Base-by-base conservation (phyloP, 2,113 vertebrate species). In the Oncorhynchus masou region DNA sequence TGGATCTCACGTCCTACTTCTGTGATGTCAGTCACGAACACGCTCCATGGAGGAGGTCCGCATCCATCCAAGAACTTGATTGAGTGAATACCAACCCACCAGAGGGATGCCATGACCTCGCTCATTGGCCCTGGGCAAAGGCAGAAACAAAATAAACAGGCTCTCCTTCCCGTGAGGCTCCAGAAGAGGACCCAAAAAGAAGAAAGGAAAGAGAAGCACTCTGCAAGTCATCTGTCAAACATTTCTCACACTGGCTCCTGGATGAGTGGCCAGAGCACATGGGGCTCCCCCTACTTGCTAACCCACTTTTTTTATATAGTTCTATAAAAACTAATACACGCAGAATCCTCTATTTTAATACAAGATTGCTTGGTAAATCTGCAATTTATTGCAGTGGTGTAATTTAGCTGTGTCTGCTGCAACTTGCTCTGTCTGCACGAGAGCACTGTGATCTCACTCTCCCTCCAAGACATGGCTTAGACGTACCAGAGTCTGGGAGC, bases 211-310 rank as follows among this genome's bases (percentile, higher is more conserved):
- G 49, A 31, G 22, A 51, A 77, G 29, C 48, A 67, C 39, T 65
- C 22, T 84, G 79, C 73, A 83, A 73, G 76, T 80, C 54, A 80
- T 85, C 74, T 83, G 62, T 78, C 62, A 85, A 77, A 48, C 79
- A 73, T 83, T 78, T 84, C 74, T 82, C 54, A n/a, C 68, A 81
- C 71, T 39, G 70, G 59, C 45, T 48, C 75, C 70, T 68, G 77
- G 73, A 79, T 76, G 54, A 25, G 31, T 77, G 57, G 76, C 80
- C 74, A 83, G 73, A 82, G 77, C 76, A 74, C 72, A 73, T 39
- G 34, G 9, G 57, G 78, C 62, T 77, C 49, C 57, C 65, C 65
- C 22, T 72, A 15, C 5, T n/a, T 7, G 12, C 5, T 11, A 62
- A 9, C 59, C 59, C 2, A 9, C n/a, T 71, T 34, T 70, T 31